Evolutionary conservation across 64 coral and sea anemone genomes (phyloP), one percentile per base, ranked within the genome.

Genomic region (Trachythela sp.): DNA sequence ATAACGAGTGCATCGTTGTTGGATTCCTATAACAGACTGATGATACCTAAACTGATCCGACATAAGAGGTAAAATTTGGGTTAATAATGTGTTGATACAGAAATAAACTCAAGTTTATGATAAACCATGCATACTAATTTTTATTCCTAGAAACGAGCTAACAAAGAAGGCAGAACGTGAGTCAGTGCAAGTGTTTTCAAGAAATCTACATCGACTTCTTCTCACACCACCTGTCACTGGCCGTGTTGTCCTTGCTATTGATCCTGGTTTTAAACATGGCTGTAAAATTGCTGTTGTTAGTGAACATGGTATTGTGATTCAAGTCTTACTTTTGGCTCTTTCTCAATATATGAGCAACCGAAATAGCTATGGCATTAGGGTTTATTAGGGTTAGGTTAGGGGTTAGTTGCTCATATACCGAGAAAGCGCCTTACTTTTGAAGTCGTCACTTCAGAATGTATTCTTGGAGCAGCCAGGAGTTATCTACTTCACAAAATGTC

Each of bases 201-300:
- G 88, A 93, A 98, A 98, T 77, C 71, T 98, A 13, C 92, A 85
- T 0, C 93, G 93, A 41, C 86, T 98, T 20, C 83, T 98, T 13
- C 91, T 98, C 17, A 91, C 93, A 24, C 93, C 93, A 72, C 93
- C 93, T 13, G 54, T 94, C 4, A 92, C 83, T 52, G 93, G 91
- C 33, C 88, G 89, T 22, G 86, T 41, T 87, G 86, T 98, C 1
- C 50, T 98, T 8, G 87, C 89, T n/a, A 51, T 98, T 32, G 95
- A 98, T 48, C 95, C 95, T 86, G 95, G 95, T 2, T 98, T 94
- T 77, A 83, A 86, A 20, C 91, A 98, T 88, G 95, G 95, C 33
- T 98, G 95, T 48, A 98, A 98, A 67, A 39, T 98, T 27, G 95
- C 95, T 18, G 84, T 97, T 76, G 29, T 97, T 15, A 48, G 84